Base-by-base conservation (phyloP, 2,113 vertebrate species). In the Tychaedon coryphoeus region DNA sequence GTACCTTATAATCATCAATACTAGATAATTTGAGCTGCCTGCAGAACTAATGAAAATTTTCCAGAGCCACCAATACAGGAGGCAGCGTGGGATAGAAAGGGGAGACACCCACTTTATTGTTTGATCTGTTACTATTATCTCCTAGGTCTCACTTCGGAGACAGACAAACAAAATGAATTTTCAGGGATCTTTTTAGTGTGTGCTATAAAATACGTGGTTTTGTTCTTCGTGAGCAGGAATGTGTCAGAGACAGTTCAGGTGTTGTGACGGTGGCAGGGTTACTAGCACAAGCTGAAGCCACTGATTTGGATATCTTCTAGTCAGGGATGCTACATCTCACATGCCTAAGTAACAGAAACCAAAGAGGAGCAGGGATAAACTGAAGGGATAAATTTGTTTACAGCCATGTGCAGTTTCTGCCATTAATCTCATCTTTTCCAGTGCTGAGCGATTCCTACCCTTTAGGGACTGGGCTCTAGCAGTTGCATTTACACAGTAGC, bases 371-470 rank as follows among this genome's bases (percentile, higher is more conserved):
- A 80, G 33, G 29, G 56, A 60, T 47, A 90, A 92, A 84, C 38
- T 15, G 45, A 88, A 90, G 38, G 82, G 82, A 83, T 83, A 65
- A 19, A 88, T 86, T 94, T 92, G 16, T 93, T 97, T 88, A 86
- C 60, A 86, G 60, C 42, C 14, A 15, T 47, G 83, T 84, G 69
- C 42, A 74, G 65, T 56, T 92, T 91, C 64, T 91, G 2, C 36
- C 69, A 29, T 67, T 86, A 74, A 84, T 83, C 67, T 90, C 43
- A 31, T 82, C 56, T 88, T 88, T 72, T 77, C 42, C 62, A 83
- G 51, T 22, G 5, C 47, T 71, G 51, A 90, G 60, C 0, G 1
- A 64, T 91, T 74, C 60, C 48, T 64, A 0, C 79, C 77, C 47
- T 42, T 83, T 31, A 76, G 33, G 42, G n/a, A n/a, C 13, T 3